These are phyloP conservation scores for Hypsibius dujardini DNA, from an alignment of 1,140 invertebrate species.

Conservation along the genomic window DNA sequence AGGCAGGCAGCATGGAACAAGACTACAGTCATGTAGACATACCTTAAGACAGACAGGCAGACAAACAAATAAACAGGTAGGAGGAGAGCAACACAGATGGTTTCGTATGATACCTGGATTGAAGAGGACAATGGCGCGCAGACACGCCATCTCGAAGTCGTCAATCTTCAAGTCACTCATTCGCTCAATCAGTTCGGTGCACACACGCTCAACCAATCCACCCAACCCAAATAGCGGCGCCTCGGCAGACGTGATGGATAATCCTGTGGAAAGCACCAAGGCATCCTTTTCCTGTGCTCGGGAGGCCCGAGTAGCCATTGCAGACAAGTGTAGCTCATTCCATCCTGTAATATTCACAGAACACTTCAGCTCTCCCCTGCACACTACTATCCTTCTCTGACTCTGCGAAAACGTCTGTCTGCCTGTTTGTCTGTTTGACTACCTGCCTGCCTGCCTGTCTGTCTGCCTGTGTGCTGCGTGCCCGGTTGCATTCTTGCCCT, in stretches of 20 bases:
- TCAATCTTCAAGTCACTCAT: slow-evolving; percentile 94
- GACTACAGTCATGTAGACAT: too few species aligned
- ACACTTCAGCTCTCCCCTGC: too few species aligned
- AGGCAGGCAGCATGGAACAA: too few species aligned
- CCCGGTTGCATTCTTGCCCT: too few species aligned
- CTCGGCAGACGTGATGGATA: slow-evolving; percentile 42
- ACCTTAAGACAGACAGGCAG: too few species aligned
- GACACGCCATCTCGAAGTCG: slow-evolving; percentile 77
- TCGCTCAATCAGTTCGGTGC: slow-evolving; percentile 71
- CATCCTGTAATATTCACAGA: slow-evolving; percentile 40
- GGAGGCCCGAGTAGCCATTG: slow-evolving; percentile 80
- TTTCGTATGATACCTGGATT: slow-evolving; percentile 50
- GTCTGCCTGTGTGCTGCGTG: too few species aligned
- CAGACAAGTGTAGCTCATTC: slow-evolving; percentile 87
- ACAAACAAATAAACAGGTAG: too few species aligned
- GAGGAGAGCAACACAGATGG: too few species aligned
- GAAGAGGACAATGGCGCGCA: slow-evolving; percentile 83
- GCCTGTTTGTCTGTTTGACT: too few species aligned
- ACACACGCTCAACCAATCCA: slow-evolving; percentile 18
- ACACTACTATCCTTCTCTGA: too few species aligned
- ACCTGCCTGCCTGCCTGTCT: too few species aligned
- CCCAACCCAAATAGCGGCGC: slow-evolving; percentile 44
- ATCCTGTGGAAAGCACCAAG: slow-evolving; percentile 50
- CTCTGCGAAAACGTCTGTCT: too few species aligned
- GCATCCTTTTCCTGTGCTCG: slow-evolving; percentile 48